Conservation (phyloP, 2,113 vertebrate genomes). For the Lutjanus erythropterus region DNA sequence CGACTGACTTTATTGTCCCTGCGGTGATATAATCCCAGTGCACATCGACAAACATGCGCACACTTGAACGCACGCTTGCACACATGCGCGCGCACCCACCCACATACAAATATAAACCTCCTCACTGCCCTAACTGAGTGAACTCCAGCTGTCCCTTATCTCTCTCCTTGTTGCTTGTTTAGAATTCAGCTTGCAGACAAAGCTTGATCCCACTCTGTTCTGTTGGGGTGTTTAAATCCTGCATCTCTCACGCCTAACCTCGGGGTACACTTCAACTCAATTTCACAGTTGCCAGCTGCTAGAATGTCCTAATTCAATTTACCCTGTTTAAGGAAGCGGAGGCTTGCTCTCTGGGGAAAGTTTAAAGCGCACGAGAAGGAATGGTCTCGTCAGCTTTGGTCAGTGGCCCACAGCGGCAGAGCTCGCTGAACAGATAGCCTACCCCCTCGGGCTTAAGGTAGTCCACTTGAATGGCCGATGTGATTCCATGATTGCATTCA, state of each 20-base stretch:
- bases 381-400: slow-evolving; percentile 67
- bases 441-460: slow-evolving; percentile 44
- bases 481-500: slow-evolving; percentile 41
- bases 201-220: slow-evolving; percentile 54
- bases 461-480: slow-evolving; percentile 48
- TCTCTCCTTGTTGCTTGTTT: slow-evolving; percentile 65
- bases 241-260: slow-evolving; percentile 73
- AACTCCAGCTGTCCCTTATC: slow-evolving; percentile 66
- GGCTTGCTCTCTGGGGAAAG: slow-evolving; percentile 67
- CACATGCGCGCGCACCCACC: slow-evolving; percentile 48
- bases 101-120: slow-evolving; percentile 54
- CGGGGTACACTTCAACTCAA: slow-evolving; percentile 79
- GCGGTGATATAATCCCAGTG: slow-evolving; percentile 65
- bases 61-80: slow-evolving; percentile 47
- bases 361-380: slow-evolving; percentile 64
- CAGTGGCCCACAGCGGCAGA: slow-evolving; percentile 55
- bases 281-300: slow-evolving; percentile 82
- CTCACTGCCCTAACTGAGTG: slow-evolving; percentile 36
- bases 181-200: slow-evolving; percentile 65
- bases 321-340: slow-evolving; percentile 76
- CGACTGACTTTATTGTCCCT: slow-evolving; percentile 71
- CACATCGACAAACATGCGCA: slow-evolving; percentile 45
- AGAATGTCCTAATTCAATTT: slow-evolving; percentile 85
- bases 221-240: slow-evolving; percentile 73
- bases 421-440: slow-evolving; percentile 45